Evolutionary conservation across 2,113 vertebrate genomes (phyloP).

Genomic region (Syngnathus floridae): DNA sequence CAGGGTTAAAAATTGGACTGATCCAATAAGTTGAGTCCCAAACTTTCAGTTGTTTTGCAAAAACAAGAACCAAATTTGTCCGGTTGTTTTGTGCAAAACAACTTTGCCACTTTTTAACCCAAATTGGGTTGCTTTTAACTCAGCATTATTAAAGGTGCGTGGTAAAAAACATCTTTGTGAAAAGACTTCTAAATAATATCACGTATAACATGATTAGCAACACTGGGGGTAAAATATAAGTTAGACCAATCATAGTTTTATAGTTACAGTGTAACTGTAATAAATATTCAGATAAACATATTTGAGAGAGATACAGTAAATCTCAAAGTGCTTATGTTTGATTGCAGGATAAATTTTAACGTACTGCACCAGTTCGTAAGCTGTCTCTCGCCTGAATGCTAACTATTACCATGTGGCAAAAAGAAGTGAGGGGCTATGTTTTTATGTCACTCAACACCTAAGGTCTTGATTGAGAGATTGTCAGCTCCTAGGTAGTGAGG

Average conservation of each 20-base stretch:
- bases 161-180: neutral
- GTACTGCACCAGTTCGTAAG: constrained; percentile 13
- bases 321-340: constrained; percentile 9
- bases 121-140: no score
- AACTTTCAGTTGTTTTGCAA: no score
- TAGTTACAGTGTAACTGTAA: neutral
- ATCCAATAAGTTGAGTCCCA: no score
- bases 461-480: neutral
- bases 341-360: neutral
- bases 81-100: no score
- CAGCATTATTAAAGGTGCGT: no score
- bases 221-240: neutral
- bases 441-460: neutral
- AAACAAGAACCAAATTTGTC: no score
- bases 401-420: neutral
- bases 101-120: no score
- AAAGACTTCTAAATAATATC: neutral
- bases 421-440: neutral
- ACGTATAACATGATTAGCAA: neutral
- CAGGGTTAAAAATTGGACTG: no score
- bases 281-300: neutral
- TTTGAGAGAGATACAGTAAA: neutral
- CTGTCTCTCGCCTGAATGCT: neutral
- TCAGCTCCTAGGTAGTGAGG: neutral
- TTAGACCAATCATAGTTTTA: neutral